Evolutionary conservation across 2,888 invertebrate genomes (phyloP), one percentile per base, ranked within the genome.

Genomic region (Brachyptera putata): DNA sequence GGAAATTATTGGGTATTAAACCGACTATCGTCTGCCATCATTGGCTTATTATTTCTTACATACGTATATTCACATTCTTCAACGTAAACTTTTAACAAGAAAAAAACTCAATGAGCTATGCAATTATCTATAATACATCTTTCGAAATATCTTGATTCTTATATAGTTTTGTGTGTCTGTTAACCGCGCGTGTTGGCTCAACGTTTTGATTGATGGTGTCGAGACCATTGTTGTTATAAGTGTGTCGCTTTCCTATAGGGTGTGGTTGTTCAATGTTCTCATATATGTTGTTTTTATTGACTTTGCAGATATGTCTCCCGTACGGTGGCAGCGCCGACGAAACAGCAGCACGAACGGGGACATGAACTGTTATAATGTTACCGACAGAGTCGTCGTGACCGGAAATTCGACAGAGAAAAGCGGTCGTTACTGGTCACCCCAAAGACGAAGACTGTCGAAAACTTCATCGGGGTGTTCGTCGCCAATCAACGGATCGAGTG

Each of bases 331-430:
- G 2, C 79, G 83, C 66, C 77, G 83, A 64, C 83, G 83, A 70
- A 77, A 74, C 59, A 81, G 80, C 71, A 82, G 81, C 71, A 80
- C 80, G 69, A 84, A 83, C 67, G 83, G 84, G 61, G 84, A 85
- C 72, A 82, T 83, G 1, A 84, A 84, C 69, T 83, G 83, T 69
- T 86, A 86, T 75, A 86, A 84, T 72, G 80, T 86, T 30, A 80
- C 75, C 66, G 82, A 82, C 69, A 82, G 73, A 21, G 46, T 46
- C 46, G 46, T 43, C 61, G 48, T 3, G 22, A 16, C 41, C 41
- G 41, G 34, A 7, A 41, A 3, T 7, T 5, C 41, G 41, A 46
- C 46, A 46, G 46, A 24, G 46, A 21, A 11, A 22, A 21, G 22
- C 24, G 22, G 5, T n/a, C 46, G 46, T 3, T 50, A 43, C 39